Evolutionary conservation across 1,140 invertebrate species (phyloP), one percentile per base, ranked within the genome.

Genomic region (Brachionus manjavacas): DNA sequence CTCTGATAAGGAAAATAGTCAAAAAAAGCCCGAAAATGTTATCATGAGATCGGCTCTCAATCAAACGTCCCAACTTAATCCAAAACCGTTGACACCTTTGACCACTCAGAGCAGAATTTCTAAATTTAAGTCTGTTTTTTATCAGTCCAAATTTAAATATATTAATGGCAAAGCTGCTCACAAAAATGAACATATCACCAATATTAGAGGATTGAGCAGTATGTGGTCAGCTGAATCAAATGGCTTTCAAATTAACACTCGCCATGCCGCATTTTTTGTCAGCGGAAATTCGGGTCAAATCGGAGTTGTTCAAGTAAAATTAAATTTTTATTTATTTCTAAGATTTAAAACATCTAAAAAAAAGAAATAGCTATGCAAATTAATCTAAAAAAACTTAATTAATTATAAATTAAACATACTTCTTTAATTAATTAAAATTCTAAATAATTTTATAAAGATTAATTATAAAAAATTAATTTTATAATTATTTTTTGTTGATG

Each of bases 201-300:
- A 97, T 88, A 92, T 97, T 72, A 92, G 94, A 68, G 96, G 96
- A 87, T 91, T 97, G 7, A 95, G 94, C 88, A 92, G 94, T 60
- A 95, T 95, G 87, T 93, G 97, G 86, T 94, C 95, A 4, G 94
- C 95, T 31, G 95, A 97, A 89, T 96, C 95, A 88, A 94, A 97
- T 90, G 94, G 95, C 60, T 96, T 97, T 88, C 94, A 94, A 88
- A 94, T 93, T 0, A 98, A 97, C 91, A 91, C 92, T 8, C 92
- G 93, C 85, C 91, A 94, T 41, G 94, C 95, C 79, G 95, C 94
- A 1, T 92, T 97, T 9, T 95, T 95, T 2, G 89, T 97, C 12
- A 93, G 93, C 84, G 95, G 95, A 1, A 93, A 94, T 9, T 95
- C 95, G 20, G 95, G 95, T 0, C 94, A 95, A 87, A 92, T 97